A percentile compares a stretch with the other conserved stretches of the same genome.
These are phyloP conservation scores for Glossophaga mutica DNA, from an alignment of 2,797 vertebrate species.

Conservation along the genomic window DNA sequence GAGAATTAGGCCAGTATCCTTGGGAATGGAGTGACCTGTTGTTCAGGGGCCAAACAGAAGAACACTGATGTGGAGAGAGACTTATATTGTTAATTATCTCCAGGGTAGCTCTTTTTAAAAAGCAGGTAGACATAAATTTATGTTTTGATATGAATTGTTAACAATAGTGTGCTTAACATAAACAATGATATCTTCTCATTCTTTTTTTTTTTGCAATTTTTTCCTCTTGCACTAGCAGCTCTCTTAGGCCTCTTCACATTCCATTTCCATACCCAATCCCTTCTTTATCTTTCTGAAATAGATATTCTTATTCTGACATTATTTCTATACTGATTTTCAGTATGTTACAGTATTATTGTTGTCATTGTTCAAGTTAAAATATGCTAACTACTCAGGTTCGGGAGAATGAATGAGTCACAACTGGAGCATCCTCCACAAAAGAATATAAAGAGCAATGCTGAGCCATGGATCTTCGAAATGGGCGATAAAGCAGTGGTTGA, in stretches of 20 bases:
- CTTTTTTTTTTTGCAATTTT: too few relatives aligned
- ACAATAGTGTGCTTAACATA: background rate
- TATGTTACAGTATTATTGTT: background rate
- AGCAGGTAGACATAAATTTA: background rate
- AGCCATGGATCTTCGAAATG: background rate
- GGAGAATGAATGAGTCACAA: background rate
- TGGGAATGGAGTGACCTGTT: slow-evolving; percentile 7
- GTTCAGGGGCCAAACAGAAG: background rate
- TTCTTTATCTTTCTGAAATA: background rate
- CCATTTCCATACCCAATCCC: background rate
- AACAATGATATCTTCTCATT: background rate
- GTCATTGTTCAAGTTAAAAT: background rate
- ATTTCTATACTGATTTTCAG: background rate
- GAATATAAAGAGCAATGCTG: background rate
- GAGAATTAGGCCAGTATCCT: slow-evolving; percentile 39
- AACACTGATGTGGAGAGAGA: background rate
- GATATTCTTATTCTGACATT: background rate
- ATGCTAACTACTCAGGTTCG: background rate
- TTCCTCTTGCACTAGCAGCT: background rate
- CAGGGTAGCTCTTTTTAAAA: background rate
- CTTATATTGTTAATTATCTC: background rate
- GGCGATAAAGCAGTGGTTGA: background rate
- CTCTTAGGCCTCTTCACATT: background rate
- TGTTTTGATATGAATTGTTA: background rate
- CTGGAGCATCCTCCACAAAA: background rate